phyloP scores from a whole-genome alignment of 2,113 vertebrate species.

The Thomomys bottae region DNA sequence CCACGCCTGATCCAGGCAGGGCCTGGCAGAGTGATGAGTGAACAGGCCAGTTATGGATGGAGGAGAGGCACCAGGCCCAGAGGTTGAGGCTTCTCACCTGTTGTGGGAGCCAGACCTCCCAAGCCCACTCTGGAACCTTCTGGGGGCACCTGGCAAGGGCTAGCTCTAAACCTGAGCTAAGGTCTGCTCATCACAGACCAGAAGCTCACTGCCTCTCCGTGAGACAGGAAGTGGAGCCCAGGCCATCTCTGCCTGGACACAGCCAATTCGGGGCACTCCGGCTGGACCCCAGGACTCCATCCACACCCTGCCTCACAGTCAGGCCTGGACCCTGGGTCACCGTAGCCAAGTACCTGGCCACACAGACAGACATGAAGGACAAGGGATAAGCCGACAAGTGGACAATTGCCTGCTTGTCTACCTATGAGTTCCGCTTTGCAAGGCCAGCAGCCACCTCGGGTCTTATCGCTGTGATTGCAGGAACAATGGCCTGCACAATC shows the following conservation, averaged over 20 bases:
- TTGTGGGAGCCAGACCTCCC: background rate
- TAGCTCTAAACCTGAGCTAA: fast-evolving
- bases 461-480: fast-evolving
- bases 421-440: background rate
- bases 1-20: background rate
- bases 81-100: background rate
- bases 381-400: background rate
- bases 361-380: background rate
- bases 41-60: background rate
- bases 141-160: fast-evolving
- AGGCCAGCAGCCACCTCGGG: background rate
- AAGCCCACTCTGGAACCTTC: background rate
- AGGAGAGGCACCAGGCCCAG: background rate
- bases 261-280: background rate
- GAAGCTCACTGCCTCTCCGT: fast-evolving
- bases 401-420: background rate
- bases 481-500: background rate
- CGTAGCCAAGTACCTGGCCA: background rate
- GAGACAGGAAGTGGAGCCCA: background rate
- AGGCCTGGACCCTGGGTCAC: background rate
- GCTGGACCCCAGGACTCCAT: background rate
- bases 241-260: background rate
- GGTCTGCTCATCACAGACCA: background rate
- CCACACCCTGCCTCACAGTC: background rate
- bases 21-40: background rate